A percentile compares a stretch with the other conserved stretches of the same genome.
Conservation (phyloP, 2,113 vertebrate genomes). For the Podilymbus podiceps region DNA sequence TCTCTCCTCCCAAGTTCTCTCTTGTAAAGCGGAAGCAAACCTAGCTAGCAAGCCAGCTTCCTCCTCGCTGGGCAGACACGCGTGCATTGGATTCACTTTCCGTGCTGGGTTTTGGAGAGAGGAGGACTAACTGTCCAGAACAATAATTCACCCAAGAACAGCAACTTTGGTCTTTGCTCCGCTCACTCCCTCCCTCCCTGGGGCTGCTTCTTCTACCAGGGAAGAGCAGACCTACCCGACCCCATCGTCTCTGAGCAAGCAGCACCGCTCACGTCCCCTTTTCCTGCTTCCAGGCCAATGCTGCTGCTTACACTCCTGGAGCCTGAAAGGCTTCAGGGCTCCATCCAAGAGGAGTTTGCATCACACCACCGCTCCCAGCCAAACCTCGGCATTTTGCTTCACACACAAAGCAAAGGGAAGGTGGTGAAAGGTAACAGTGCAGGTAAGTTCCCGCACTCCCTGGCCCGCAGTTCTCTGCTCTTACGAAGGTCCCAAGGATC, state of each 20-base stretch:
- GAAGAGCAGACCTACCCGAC: background rate
- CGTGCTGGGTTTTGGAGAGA: background rate
- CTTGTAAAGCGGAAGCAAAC: background rate
- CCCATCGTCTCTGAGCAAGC: fast-evolving
- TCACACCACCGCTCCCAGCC: background rate
- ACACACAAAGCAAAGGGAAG: background rate
- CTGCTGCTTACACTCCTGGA: background rate
- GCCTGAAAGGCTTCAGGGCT: background rate
- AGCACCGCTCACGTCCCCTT: fast-evolving
- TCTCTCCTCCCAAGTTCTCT: background rate
- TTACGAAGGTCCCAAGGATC: background rate
- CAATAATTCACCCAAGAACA: background rate
- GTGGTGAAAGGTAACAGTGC: background rate
- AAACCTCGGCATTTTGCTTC: background rate
- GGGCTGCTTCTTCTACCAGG: background rate
- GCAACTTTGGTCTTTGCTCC: background rate
- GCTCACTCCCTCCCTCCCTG: fast-evolving
- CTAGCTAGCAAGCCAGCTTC: background rate
- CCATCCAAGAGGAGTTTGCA: background rate
- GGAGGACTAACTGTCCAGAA: background rate
- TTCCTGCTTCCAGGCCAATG: background rate
- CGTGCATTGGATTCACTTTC: background rate
- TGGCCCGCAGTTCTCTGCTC: background rate
- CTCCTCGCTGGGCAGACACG: background rate
- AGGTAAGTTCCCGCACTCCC: background rate